A percentile compares a stretch with the other conserved stretches of the same genome.
phyloP scores from a whole-genome alignment of 2,113 vertebrate genomes.

The Nothoprocta pentlandii region DNA sequence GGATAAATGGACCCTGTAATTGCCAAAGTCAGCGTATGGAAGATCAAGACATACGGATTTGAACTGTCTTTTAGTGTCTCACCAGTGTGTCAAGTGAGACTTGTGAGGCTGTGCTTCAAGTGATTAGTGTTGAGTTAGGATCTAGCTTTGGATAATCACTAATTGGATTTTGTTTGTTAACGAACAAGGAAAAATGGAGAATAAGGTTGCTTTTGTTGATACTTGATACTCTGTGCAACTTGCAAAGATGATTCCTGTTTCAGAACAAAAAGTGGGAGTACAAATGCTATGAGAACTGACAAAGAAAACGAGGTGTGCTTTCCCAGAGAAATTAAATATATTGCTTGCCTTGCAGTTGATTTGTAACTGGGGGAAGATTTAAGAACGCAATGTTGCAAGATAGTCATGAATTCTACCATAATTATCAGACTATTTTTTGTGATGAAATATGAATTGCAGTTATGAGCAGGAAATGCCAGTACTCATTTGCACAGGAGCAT shows the following conservation, averaged over 20 bases:
- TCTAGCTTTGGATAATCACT: background rate
- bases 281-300: background rate
- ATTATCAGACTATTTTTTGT: background rate
- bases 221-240: background rate
- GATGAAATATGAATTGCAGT: background rate
- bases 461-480: background rate
- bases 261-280: background rate
- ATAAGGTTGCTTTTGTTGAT: background rate
- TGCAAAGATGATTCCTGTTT: background rate
- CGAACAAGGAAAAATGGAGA: background rate
- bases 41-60: background rate
- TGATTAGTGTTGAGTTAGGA: background rate
- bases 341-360: background rate
- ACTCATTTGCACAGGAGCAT: background rate
- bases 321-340: background rate
- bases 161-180: background rate
- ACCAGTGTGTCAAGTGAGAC: background rate
- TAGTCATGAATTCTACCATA: background rate
- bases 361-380: background rate
- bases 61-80: background rate
- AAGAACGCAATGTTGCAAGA: background rate
- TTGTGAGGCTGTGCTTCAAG: background rate
- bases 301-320: background rate
- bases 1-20: background rate
- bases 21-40: background rate